Evolutionary conservation across 2,113 vertebrate genomes (phyloP), one percentile per base, ranked within the genome.

Genomic region (Odontophorus gujanensis): DNA sequence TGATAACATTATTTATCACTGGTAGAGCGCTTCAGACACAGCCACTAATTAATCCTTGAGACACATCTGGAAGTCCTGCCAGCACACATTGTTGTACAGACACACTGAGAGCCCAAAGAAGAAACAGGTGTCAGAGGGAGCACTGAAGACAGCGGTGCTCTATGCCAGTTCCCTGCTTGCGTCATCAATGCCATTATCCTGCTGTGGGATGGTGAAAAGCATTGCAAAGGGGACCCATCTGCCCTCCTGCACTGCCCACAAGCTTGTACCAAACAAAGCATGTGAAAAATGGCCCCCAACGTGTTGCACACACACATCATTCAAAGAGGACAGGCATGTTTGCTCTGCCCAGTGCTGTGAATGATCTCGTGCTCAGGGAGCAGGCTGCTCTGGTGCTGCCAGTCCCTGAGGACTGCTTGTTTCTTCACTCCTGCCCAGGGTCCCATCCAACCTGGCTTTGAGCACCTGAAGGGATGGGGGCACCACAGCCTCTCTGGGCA

Each of bases 1-100:
- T 88, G 89, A 87, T 86, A 91, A 92, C 83, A 83, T 83, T 96
- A 82, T 92, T 96, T 94, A 92, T 93, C 91, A 82, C 71, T 91
- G 45, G 48, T 40, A 36, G 24, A 82, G 74, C 59, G 73, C 74
- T 95, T 95, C 65, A 92, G 67, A 90, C 38, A 43, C 15, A 80
- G 82, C 67, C 73, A 75, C 87, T 93, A 89, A 96, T 96, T 94
- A 95, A 94, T 82, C 80, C 66, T 89, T 83, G 78, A 3, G n/a
- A 93, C 75, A 94, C 32, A 78, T 87, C 66, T 90, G 22, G 40
- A 80, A 92, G 67, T 85, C 82, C 73, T 51, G 67, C n/a, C 81
- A 82, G 25, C 4, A 57, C 32, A 7, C 48, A 71, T 50, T 91
- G 58, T 71, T 65, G 32, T 57, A 42, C 24, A 20, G 45, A 71